Conservation (phyloP, 2,113 vertebrate species). For the Tympanuchus pallidicinctus region DNA sequence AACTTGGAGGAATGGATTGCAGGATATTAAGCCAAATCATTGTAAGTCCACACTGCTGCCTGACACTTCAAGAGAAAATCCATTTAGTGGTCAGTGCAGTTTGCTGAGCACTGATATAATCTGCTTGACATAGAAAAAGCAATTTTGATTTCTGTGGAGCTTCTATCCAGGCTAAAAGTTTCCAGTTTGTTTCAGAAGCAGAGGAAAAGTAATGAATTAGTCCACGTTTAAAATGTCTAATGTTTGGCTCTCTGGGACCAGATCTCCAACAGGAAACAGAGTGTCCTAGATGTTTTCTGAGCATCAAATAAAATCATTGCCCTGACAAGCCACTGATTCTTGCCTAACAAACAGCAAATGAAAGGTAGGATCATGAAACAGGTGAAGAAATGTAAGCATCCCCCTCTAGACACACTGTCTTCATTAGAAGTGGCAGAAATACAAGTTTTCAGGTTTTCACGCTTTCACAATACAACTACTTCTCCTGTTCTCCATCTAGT, state of each 20-base stretch:
- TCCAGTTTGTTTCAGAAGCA: background rate
- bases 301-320: background rate
- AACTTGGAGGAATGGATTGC: background rate
- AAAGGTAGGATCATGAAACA: background rate
- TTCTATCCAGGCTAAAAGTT: background rate
- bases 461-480: background rate
- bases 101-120: background rate
- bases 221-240: background rate
- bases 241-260: background rate
- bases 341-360: background rate
- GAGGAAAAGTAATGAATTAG: background rate
- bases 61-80: conserved; percentile 30
- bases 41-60: background rate
- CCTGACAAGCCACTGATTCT: background rate
- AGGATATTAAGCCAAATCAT: background rate
- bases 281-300: background rate
- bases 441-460: background rate
- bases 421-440: background rate
- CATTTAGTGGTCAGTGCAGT: conserved; percentile 1
- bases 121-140: background rate
- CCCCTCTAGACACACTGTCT: background rate
- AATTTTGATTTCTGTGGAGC: conserved; percentile 5
- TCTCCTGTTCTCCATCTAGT: background rate
- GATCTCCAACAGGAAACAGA: background rate
- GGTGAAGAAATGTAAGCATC: background rate